Percentiles rank a stretch among this genome's conserved stretches.
Evolutionary conservation across 2,113 vertebrate genomes (phyloP).

Genomic region (Scopus umbretta): DNA sequence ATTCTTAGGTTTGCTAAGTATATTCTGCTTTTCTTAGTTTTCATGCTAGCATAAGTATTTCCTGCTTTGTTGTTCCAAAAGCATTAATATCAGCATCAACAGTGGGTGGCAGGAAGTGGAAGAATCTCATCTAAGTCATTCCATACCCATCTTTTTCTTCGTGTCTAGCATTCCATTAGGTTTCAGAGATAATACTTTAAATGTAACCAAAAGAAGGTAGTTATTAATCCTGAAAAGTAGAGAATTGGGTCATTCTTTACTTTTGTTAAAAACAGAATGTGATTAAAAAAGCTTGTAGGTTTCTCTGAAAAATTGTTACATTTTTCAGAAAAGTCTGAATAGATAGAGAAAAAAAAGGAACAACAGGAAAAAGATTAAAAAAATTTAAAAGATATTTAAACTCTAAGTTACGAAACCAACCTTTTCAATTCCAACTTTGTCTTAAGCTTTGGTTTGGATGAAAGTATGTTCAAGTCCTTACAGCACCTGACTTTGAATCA

Average conservation of each 20-base stretch:
- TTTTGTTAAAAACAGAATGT: slow-evolving; percentile 2
- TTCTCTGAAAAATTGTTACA: not conserved
- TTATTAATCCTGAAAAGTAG: slow-evolving; percentile 5
- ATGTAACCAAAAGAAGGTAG: not conserved
- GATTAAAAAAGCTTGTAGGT: not conserved
- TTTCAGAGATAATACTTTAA: not conserved
- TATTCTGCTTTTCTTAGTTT: not conserved
- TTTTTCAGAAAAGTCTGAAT: not conserved
- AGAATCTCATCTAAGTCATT: not conserved
- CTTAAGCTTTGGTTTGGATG: not conserved
- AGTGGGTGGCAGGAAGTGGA: not conserved
- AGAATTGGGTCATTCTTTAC: not conserved
- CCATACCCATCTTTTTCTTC: not conserved
- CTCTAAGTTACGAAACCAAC: not conserved
- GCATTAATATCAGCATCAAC: not conserved
- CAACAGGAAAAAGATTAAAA: not conserved
- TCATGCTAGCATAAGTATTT: not conserved
- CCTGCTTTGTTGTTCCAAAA: not conserved
- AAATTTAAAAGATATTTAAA: not conserved
- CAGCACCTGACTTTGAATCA: not conserved
- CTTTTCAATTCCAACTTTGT: not conserved
- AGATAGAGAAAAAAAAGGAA: not conserved
- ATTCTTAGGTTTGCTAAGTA: not conserved
- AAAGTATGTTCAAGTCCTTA: not conserved
- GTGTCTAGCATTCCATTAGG: not conserved